Percentiles rank a stretch among this genome's conserved stretches.
Evolutionary conservation across 64 coral and sea anemone genomes (phyloP).

Genomic region (Montipora cactus): DNA sequence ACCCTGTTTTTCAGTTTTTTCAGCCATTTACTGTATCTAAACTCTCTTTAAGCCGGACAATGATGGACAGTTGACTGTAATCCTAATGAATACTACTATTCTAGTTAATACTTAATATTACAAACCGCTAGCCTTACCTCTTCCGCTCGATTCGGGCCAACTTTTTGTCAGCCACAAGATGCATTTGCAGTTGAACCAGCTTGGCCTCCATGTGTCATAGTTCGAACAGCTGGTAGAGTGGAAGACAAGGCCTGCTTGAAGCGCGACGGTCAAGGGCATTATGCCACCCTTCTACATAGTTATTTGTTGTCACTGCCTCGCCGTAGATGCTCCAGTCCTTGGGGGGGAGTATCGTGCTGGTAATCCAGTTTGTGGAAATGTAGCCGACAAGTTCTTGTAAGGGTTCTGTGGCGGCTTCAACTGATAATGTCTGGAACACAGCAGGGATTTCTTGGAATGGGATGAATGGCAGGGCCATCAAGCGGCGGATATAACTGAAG

Average conservation of each 20-base stretch:
- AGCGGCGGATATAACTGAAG: neutral
- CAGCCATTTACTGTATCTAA: too few species aligned
- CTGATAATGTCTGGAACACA: neutral
- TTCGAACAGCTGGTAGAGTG: constrained; percentile 44
- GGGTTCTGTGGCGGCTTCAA: neutral
- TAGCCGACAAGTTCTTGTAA: neutral
- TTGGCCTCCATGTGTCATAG: constrained; percentile 25
- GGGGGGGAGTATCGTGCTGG: neutral
- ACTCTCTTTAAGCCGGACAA: too few species aligned
- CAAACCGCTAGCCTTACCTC: neutral
- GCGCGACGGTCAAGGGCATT: neutral
- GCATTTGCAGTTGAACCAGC: constrained; percentile 40
- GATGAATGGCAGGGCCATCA: neutral
- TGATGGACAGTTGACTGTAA: too few species aligned
- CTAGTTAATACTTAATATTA: too few species aligned
- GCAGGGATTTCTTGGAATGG: neutral
- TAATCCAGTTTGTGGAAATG: neutral
- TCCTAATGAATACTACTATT: too few species aligned
- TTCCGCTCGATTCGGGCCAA: constrained; percentile 10
- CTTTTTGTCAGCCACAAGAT: constrained; percentile 49
- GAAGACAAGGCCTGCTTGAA: neutral
- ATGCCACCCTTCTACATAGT: neutral
- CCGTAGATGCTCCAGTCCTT: neutral
- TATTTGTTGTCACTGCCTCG: neutral
- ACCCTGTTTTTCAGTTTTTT: too few species aligned